Base-by-base conservation (phyloP, 2,797 vertebrate genomes). In the Pampus argenteus region DNA sequence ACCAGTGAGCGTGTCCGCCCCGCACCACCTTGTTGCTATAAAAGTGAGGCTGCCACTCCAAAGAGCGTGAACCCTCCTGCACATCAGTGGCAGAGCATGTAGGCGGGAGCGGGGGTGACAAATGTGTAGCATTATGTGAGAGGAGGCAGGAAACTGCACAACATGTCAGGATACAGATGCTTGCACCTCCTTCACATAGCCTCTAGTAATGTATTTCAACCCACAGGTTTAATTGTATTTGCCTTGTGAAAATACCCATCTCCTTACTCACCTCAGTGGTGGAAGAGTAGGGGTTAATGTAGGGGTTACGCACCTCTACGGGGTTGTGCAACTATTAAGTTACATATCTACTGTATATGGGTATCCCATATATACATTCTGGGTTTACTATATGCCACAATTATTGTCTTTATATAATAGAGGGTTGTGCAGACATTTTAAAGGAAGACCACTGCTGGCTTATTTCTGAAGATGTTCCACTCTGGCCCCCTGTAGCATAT, bases 171-270 rank as follows among this genome's bases (percentile, higher is more conserved):
- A 79, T 87, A 83, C 88, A 82, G 86, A 88, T 78, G 85, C 83
- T 64, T 70, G 78, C 83, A 58, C 86, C 84, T 85, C 86, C 55
- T 86, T 90, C 89, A 73, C 65, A 76, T 61, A 20, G 69, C 84
- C 79, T 83, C 74, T 49, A 63, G 73, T 84, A 79, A 89, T 88
- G 86, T 59, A 44, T 81, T 85, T 82, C 91, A 89, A 29, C 90
- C 90, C 91, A 93, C 90, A 74, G 86, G 67, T 90, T 91, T 93
- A 90, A 92, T 92, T 90, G 84, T 79, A 83, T 90, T 91, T 91
- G 84, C 83, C 75, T 78, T 76, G 83, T 76, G 83, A 70, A 89
- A 83, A 84, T 80, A 78, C 75, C 71, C 62, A 48, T 83, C 66
- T 78, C 64, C 25, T 28, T 50, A 70, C 74, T 65, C 4, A 50